These are phyloP conservation scores for Bujurquina vittata DNA, from an alignment of 2,113 vertebrate species.

Conservation along the genomic window DNA sequence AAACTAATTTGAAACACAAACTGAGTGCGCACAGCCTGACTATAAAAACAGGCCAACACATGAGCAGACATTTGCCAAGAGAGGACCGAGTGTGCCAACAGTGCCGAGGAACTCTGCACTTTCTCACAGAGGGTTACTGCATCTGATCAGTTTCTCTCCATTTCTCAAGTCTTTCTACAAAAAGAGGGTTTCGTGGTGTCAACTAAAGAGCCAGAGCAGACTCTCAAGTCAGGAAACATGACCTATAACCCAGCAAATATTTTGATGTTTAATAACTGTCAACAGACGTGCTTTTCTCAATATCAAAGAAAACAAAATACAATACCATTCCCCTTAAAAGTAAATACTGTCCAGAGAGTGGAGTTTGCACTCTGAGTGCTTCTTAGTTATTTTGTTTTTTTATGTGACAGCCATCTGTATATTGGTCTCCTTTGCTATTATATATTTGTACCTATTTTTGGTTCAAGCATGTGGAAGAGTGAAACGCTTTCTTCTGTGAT, in stretches of 20 bases:
- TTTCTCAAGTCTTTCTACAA: background rate
- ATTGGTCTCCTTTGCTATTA: background rate
- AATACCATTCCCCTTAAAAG: no score
- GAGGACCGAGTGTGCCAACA: background rate
- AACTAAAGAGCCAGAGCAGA: background rate
- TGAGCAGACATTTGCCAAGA: background rate
- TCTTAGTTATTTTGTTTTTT: background rate
- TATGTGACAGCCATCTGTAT: background rate
- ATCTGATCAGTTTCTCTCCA: background rate
- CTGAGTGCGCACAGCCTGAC: background rate
- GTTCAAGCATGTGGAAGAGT: conserved; percentile 91
- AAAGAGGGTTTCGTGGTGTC: background rate
- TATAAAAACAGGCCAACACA: background rate
- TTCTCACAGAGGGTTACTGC: background rate
- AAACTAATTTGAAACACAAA: background rate
- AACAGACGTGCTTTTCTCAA: background rate
- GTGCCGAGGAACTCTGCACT: background rate
- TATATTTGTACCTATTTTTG: conserved; percentile 84
- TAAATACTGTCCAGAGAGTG: no score
- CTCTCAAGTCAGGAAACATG: background rate
- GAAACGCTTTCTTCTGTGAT: conserved; percentile 89
- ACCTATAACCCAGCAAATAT: background rate
- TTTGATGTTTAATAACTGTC: background rate
- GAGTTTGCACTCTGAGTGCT: no score
- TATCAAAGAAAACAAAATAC: no score